phyloP scores from a whole-genome alignment of 1,140 invertebrate genomes.

The Drosophila nasuta region DNA sequence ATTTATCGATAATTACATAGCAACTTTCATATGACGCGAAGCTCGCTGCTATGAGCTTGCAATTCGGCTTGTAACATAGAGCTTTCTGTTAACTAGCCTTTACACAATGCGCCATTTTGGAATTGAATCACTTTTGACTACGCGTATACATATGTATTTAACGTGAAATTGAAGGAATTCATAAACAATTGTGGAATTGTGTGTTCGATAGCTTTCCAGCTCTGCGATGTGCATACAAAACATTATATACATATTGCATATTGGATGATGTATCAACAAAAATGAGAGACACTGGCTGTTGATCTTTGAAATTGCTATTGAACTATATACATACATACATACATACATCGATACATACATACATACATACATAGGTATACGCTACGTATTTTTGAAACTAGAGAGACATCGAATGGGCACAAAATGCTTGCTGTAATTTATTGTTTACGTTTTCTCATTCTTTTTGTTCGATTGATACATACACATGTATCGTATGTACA shows the following conservation, averaged over 20 bases:
- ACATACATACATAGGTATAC: slow-evolving; percentile 10
- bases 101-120: too few relatives aligned
- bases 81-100: too few relatives aligned
- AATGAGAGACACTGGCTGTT: slow-evolving; percentile 14
- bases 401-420: background rate
- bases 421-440: slow-evolving; percentile 3
- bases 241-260: background rate
- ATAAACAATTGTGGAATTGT: background rate
- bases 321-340: slow-evolving; percentile 27
- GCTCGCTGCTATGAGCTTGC: background rate
- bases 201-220: slow-evolving; percentile 1
- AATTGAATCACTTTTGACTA: too few relatives aligned
- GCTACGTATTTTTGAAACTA: background rate
- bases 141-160: too few relatives aligned
- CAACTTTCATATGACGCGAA: background rate
- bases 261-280: slow-evolving; percentile 7
- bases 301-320: slow-evolving; percentile 9
- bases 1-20: background rate
- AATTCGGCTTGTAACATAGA: too few relatives aligned
- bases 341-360: slow-evolving; percentile 35
- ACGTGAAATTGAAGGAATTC: too few relatives aligned
- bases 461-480: background rate
- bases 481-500: slow-evolving; percentile 10
- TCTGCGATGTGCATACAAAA: slow-evolving; percentile 2
- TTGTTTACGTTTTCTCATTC: background rate